Evolutionary conservation across 2,113 vertebrate genomes (phyloP), one percentile per base, ranked within the genome.

Genomic region (Oriolus oriolus): DNA sequence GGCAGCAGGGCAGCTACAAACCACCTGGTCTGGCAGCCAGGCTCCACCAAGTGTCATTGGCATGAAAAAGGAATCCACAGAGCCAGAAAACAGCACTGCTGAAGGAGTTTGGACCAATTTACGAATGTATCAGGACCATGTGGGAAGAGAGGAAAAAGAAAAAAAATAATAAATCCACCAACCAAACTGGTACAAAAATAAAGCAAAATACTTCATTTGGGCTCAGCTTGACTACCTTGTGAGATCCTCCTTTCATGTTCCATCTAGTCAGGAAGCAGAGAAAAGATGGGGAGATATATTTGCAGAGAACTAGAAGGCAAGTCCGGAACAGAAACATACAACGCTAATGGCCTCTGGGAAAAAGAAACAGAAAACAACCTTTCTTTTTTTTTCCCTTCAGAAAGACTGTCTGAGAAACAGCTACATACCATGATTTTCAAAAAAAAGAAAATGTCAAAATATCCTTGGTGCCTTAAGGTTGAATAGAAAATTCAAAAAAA

Each of bases 111-210:
- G 21, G 24, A 23, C 6, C 57, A 50, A 30, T 75, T 53, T 24
- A 19, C 49, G 33, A 16, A 28, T 24, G 16, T 63, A 42, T 80
- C 56, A 31, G 50, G 11, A 28, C 24, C 39, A 13, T 9, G 16
- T 39, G n/a, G 28, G 17, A 90, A 53, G 33, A 82, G 15, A 59
- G 11, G 10, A 10, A 11, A 53, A 35, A 78, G 2, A 10, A 44
- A 47, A 28, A 12, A 8, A 47, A 9, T 1, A 44, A 16, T 3
- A 16, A 60, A 12, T 0, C 1, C 9, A 30, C 21, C 75, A 65
- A 89, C 3, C 31, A 53, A 81, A 70, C 13, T 45, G 6, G 2
- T 41, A 66, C 17, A 63, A 49, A 77, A 92, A 76, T 15, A 68
- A 70, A 54, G 16, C 2, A 44, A 41, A 73, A 71, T 5, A 31